Conservation (phyloP, 2,113 vertebrate species). For the Eclectus roratus region DNA sequence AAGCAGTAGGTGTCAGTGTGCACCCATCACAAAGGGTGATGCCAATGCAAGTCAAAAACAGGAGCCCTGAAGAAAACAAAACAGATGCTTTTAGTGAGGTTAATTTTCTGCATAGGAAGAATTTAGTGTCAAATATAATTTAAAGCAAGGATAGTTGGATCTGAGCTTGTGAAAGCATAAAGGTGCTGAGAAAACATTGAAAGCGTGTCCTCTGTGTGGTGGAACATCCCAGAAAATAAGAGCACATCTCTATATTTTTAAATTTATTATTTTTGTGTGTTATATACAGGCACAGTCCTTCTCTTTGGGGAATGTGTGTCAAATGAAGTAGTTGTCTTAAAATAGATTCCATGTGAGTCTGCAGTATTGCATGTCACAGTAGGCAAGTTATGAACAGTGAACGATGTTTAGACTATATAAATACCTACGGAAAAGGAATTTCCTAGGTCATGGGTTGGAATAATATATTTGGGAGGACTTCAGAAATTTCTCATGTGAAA, state of each 20-base stretch:
- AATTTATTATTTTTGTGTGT: not conserved
- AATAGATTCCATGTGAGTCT: not conserved
- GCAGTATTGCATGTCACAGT: not conserved
- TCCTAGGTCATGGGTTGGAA: not conserved
- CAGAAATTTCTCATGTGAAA: not conserved
- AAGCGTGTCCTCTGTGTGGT: not conserved
- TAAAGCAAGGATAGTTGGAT: not conserved
- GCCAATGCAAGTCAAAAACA: not conserved
- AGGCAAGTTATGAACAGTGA: not conserved
- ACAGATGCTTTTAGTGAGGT: not conserved
- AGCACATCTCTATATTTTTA: not conserved
- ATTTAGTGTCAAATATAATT: not conserved
- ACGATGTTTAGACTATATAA: not conserved
- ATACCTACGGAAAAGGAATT: not conserved
- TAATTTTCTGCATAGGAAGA: not conserved
- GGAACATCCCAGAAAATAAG: not conserved
- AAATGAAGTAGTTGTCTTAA: not conserved
- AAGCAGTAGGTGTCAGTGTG: conserved; percentile 57
- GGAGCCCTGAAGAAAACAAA: not conserved
- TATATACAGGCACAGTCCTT: not conserved
- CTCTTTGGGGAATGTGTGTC: not conserved
- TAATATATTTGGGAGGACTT: not conserved
- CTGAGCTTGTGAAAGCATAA: not conserved
- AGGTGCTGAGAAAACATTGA: not conserved
- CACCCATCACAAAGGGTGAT: not conserved